phyloP scores from a whole-genome alignment of 2,888 invertebrate genomes.

The Andrena trimmerana region DNA sequence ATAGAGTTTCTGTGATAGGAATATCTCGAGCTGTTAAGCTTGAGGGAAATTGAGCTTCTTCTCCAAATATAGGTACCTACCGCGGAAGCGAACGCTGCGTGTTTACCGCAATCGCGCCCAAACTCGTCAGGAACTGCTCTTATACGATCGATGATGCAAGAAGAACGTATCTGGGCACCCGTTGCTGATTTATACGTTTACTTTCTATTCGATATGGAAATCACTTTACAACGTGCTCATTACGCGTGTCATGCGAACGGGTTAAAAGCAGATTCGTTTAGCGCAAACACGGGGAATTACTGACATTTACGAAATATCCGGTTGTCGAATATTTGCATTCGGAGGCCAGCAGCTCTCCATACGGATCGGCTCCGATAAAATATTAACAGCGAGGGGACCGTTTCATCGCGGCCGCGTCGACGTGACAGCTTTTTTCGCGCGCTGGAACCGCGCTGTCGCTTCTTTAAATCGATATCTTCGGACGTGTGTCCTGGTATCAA shows the following conservation, averaged over 20 bases:
- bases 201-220: conserved; percentile 57
- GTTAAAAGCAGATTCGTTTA: conserved; percentile 18
- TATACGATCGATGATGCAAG: conserved; percentile 32
- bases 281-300: conserved; percentile 12
- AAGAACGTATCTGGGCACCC: conserved; percentile 29
- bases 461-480: conserved; percentile 60
- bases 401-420: neutral
- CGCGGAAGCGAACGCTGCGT: neutral
- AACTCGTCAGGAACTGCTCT: neutral
- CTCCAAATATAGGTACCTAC: too few relatives aligned
- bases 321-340: conserved; percentile 25
- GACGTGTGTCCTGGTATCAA: conserved; percentile 51
- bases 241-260: conserved; percentile 28
- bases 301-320: conserved; percentile 49
- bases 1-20: too few relatives aligned
- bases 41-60: too few relatives aligned
- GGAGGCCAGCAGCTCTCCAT: neutral
- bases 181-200: conserved; percentile 45
- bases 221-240: conserved; percentile 44
- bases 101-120: neutral
- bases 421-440: conserved; percentile 14
- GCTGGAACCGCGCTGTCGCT: conserved; percentile 18
- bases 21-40: too few relatives aligned
- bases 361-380: conserved; percentile 23
- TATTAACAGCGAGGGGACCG: conserved; percentile 4